These are phyloP conservation scores for Dendroctonus ponderosae DNA, from an alignment of 1,140 invertebrate genomes.

Conservation along the genomic window DNA sequence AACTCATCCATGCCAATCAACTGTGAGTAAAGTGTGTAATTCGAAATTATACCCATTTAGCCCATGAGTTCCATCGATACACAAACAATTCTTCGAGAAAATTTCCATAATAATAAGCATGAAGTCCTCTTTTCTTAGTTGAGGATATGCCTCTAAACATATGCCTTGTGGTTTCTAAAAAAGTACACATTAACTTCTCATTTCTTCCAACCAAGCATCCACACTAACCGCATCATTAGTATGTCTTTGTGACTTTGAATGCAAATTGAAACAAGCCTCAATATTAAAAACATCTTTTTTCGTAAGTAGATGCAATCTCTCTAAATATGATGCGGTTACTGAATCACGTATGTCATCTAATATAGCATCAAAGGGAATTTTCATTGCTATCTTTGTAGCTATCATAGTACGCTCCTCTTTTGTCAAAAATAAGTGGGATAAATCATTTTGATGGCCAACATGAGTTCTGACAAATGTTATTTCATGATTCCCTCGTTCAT, in stretches of 20 bases:
- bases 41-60: constrained; percentile 23
- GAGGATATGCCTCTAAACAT: constrained; percentile 3
- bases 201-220: constrained; percentile 11
- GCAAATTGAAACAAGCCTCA: constrained; percentile 16
- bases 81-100: constrained; percentile 12
- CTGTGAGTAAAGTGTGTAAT: constrained; percentile 14
- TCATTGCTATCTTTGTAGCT: constrained; percentile 30
- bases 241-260: too few relatives aligned
- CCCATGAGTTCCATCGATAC: constrained; percentile 32
- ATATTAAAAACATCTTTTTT: constrained; percentile 33
- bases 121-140: constrained; percentile 18
- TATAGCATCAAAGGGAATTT: constrained; percentile 31
- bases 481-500: neutral
- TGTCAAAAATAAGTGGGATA: constrained; percentile 25
- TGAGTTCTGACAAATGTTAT: constrained; percentile 16
- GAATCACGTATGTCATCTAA: constrained; percentile 30
- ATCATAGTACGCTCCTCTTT: constrained; percentile 12
- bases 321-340: neutral
- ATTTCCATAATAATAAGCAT: constrained; percentile 23
- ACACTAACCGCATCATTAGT: constrained; percentile 9
- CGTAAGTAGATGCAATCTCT: constrained; percentile 27
- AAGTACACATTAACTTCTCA: constrained; percentile 6
- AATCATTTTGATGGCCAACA: constrained; percentile 32
- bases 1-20: too few relatives aligned
- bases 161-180: constrained; percentile 28